Base-by-base conservation (phyloP, 2,113 vertebrate genomes). In the Cyprinodon brontotheroides region DNA sequence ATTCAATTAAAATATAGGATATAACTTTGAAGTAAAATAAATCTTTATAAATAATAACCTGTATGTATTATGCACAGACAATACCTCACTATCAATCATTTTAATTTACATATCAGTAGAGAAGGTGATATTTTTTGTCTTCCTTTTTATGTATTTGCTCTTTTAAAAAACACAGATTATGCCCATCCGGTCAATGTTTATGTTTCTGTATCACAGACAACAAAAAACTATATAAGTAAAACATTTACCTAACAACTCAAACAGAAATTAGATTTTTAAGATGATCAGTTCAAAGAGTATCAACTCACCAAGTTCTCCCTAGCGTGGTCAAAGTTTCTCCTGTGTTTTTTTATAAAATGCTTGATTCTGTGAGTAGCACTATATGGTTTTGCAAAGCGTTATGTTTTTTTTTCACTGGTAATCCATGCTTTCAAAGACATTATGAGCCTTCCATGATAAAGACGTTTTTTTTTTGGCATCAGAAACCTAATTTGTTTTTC, bases 401-500 rank as follows among this genome's bases (percentile, higher is more conserved):
- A 36, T 75, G 61, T 77, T 63, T 6, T 68, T 72, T 38, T 14
- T 13, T 0, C 14, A 6, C 60, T 61, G 59, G 70, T 75, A 61
- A 80, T 71, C 57, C 67, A 53, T 61, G 38, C 11, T 40, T 57
- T 50, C 6, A 0, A 71, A 75, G 65, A 60, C 15, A 17, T 65
- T 65, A 39, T 50, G 14, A 57, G 75, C 12, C 3, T 68, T 40
- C 61, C 84, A 45, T 79, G 81, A 84, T 70, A 66, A 7, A 79
- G 10, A 29, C 64, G 48, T 70, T 68, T 53, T 68, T 65, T 75
- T 66, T 68, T 64, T 65, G 74, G 47, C 83, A 71, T n/a, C 60
- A 20, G 65, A 80, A 76, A 74, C 41, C 66, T 45, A 70, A 70
- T 67, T 79, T 73, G 68, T 61, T 48, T 75, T 66, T 14, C 75